These are phyloP conservation scores for Cheilosia vernalis DNA, from an alignment of 2,888 invertebrate species.

Conservation along the genomic window DNA sequence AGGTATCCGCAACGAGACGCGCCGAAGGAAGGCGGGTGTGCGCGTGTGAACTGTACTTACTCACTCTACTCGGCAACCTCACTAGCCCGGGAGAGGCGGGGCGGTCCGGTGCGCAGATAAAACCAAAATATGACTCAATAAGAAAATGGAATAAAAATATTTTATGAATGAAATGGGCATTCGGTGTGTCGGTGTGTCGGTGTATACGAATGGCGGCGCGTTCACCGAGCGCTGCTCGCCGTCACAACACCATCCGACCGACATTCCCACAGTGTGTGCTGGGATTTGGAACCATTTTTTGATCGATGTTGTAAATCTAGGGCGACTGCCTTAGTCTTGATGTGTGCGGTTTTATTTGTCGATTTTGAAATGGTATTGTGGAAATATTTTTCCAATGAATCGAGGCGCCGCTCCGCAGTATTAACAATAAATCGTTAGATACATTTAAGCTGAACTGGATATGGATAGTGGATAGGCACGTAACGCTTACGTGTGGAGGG, in stretches of 20 bases:
- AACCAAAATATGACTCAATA: conserved; percentile 71
- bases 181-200: neutral
- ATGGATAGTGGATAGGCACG: too few relatives aligned
- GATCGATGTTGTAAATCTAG: conserved; percentile 15
- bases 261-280: too few relatives aligned
- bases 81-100: neutral
- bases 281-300: neutral
- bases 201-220: neutral
- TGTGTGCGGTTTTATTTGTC: conserved; percentile 33
- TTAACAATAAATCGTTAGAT: neutral
- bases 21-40: neutral
- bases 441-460: too few relatives aligned
- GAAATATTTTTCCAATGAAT: conserved; percentile 7
- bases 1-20: conserved; percentile 32
- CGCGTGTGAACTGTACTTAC: conserved; percentile 1
- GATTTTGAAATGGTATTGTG: conserved; percentile 44
- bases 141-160: conserved; percentile 65
- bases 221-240: too few relatives aligned
- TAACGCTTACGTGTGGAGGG: too few relatives aligned
- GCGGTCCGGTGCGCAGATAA: conserved; percentile 34
- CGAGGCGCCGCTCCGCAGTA: neutral
- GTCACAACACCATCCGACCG: too few relatives aligned
- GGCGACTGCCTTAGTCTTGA: conserved; percentile 31
- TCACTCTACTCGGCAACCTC: too few relatives aligned
- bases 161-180: conserved; percentile 69